Percentiles rank a stretch among this genome's conserved stretches.
phyloP scores from a whole-genome alignment of 2,888 invertebrate genomes.

The Dugesia japonica region DNA sequence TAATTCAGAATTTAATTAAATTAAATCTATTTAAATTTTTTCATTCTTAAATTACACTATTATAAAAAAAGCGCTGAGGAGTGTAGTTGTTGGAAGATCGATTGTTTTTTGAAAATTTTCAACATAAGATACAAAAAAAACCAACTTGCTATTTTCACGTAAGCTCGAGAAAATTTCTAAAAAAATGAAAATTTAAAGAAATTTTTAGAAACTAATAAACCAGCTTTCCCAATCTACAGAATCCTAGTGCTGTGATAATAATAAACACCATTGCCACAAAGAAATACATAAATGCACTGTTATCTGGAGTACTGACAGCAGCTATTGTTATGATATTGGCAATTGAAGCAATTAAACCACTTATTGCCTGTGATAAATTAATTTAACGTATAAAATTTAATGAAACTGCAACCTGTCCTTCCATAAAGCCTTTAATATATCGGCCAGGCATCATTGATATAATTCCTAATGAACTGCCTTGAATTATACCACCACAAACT shows the following conservation, averaged over 20 bases:
- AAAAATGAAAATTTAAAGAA: not conserved
- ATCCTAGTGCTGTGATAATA: not conserved
- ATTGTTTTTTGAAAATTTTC: too few species aligned
- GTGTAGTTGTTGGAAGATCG: too few species aligned
- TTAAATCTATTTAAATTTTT: not conserved
- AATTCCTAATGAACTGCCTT: constrained; percentile 4
- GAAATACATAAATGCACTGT: constrained; percentile 3
- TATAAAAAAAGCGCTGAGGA: too few species aligned
- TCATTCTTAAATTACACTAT: too few species aligned
- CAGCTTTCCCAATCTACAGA: not conserved
- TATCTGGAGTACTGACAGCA: not conserved
- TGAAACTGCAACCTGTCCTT: not conserved
- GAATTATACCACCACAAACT: not conserved
- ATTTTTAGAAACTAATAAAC: not conserved
- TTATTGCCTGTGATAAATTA: not conserved
- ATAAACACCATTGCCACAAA: not conserved
- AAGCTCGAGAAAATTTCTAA: not conserved
- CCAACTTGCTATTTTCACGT: not conserved
- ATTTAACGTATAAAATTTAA: not conserved
- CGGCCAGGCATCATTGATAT: not conserved
- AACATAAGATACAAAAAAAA: not conserved
- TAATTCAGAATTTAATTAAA: not conserved
- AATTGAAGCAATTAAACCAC: not conserved
- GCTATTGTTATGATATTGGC: not conserved
- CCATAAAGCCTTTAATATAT: not conserved